Evolutionary conservation across 2,888 invertebrate species (phyloP), one percentile per base, ranked within the genome.

Genomic region (Aleiodes leptofemur): DNA sequence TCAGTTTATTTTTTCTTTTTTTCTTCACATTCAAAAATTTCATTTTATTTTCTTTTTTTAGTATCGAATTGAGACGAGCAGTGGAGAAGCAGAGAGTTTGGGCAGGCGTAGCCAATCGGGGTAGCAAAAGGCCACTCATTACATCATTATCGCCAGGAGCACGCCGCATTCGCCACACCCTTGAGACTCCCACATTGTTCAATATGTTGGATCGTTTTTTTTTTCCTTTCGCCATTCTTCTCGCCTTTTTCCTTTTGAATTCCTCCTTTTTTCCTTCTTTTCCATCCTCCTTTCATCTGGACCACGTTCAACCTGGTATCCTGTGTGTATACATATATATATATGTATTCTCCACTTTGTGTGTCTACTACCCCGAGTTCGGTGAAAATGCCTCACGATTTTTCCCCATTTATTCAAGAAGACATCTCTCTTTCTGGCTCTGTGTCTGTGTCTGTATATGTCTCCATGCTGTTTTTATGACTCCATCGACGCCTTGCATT

Each of bases 131-230:
- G 79, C 76, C 84, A 82, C 84, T 87, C 83, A 85, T 86, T 85
- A 83, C 84, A 83, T 86, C 83, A 85, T 87, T 86, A 87, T 86
- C 83, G 81, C 9, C 80, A 75, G 82, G 73, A 82, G 81, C 83
- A 78, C 81, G 81, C 82, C 80, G 80, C 76, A 83, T 86, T 86
- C 81, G 84, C 80, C 76, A 83, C 79, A 81, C 79, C 78, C 78
- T 79, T 77, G 78, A 76, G 77, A 79, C 73, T 73, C 71, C 77
- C 76, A 73, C 72, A 80, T 78, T 79, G 73, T 77, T 48, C 79
- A 70, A 64, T 64, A 48, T 48, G 48, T 48, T 43, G 43, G 9
- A 64, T 78, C 77, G 72, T 69, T 73, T 71, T 74, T 70, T 78
- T 73, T 74, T 71, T 69, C 23, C 23, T 23, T 23, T 72, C 16